Evolutionary conservation across 2,113 vertebrate genomes (phyloP).

Genomic region (Aythya baeri): DNA sequence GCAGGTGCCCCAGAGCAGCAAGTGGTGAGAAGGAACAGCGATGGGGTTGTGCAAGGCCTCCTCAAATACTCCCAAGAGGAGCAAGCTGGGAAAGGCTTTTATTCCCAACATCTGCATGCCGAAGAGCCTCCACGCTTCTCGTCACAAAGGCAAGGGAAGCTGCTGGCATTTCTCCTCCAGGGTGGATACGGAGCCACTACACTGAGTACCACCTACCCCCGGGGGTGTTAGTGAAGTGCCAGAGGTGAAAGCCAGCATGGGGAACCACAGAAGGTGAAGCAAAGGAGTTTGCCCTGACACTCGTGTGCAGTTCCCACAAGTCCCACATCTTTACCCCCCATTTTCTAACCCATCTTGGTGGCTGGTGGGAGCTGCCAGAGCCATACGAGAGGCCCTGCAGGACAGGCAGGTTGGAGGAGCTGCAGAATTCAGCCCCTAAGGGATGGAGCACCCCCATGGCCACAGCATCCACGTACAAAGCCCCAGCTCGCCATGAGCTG

Average conservation of each 20-base stretch:
- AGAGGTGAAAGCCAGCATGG: not conserved
- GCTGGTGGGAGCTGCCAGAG: not conserved
- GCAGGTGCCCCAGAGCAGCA: not conserved
- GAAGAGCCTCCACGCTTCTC: not conserved
- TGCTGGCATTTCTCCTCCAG: not conserved
- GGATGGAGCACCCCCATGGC: not conserved
- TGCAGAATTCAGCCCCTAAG: not conserved
- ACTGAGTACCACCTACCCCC: not conserved
- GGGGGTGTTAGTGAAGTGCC: no score
- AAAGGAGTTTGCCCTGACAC: not conserved
- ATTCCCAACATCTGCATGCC: not conserved
- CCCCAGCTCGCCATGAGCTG: accelerated
- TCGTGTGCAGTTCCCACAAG: not conserved
- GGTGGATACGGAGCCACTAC: not conserved
- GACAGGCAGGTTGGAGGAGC: not conserved
- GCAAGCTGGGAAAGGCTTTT: not conserved
- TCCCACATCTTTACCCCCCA: not conserved
- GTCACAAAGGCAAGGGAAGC: not conserved
- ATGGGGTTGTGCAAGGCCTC: not conserved
- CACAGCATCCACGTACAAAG: not conserved
- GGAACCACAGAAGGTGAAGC: not conserved
- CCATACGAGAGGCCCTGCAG: not conserved
- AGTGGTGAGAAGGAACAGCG: not conserved
- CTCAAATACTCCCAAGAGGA: not conserved
- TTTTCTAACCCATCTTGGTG: not conserved